phyloP scores from a whole-genome alignment of 2,113 vertebrate genomes.

The Scophthalmus maximus region DNA sequence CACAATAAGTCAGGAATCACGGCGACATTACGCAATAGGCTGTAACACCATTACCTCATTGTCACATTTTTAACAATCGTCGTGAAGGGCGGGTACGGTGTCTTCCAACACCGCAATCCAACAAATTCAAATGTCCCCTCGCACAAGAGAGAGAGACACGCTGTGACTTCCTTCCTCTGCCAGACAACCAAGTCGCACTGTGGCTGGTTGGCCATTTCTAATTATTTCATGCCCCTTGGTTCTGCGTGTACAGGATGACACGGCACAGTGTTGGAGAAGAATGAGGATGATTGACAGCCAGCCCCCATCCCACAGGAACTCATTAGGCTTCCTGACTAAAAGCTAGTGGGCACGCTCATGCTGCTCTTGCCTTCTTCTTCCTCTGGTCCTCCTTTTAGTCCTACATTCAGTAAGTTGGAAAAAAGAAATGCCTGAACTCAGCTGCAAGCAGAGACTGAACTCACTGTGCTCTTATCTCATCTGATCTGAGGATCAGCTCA shows the following conservation, averaged over 20 bases:
- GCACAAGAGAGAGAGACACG: constrained; percentile 8
- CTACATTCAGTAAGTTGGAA: constrained; percentile 79
- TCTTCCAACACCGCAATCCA: constrained; percentile 46
- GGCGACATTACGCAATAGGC: constrained; percentile 73
- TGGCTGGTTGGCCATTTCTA: constrained; percentile 77
- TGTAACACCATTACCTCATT: constrained; percentile 77
- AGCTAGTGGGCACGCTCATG: constrained; percentile 84
- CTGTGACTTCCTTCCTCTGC: constrained; percentile 64
- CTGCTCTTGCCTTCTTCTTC: constrained; percentile 77
- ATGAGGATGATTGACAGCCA: constrained; percentile 82
- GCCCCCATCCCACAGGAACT: constrained; percentile 85
- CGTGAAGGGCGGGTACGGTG: constrained; percentile 30
- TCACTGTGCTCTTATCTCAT: constrained; percentile 80
- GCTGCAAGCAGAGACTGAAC: constrained; percentile 72
- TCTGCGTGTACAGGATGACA: constrained; percentile 74
- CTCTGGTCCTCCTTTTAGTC: constrained; percentile 82
- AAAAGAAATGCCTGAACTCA: constrained; percentile 79
- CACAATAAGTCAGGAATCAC: constrained; percentile 64
- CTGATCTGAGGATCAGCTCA: constrained; percentile 78
- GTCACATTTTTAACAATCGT: constrained; percentile 56
- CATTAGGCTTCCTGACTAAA: constrained; percentile 87
- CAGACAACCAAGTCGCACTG: constrained; percentile 57
- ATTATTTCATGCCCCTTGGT: constrained; percentile 87
- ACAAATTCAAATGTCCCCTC: constrained; percentile 46
- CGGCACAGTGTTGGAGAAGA: constrained; percentile 70